These are phyloP conservation scores for Chironomus riparius DNA, from an alignment of 2,888 invertebrate species.

Conservation along the genomic window DNA sequence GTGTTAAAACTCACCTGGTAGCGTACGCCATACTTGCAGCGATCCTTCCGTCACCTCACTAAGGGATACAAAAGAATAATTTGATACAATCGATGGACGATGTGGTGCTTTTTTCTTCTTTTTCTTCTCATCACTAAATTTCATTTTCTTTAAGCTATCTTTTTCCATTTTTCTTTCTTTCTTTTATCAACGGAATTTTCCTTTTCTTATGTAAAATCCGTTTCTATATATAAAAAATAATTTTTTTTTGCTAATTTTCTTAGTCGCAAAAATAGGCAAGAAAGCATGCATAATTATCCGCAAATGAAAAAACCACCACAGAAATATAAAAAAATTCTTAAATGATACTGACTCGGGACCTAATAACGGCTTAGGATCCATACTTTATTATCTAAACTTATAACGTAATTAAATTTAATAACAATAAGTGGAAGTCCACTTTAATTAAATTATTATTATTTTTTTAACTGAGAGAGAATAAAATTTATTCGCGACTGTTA, in stretches of 20 bases:
- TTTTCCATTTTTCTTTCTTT: background rate
- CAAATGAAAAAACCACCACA: background rate
- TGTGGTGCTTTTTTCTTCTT: constrained; percentile 25
- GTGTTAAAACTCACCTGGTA: constrained; percentile 40
- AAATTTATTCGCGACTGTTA: background rate
- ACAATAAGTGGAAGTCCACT: too few species aligned
- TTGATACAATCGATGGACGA: constrained; percentile 25
- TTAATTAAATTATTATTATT: too few species aligned
- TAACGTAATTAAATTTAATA: background rate
- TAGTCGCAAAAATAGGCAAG: too few species aligned
- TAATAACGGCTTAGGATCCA: background rate
- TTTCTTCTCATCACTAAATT: constrained; percentile 20
- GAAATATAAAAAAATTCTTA: background rate
- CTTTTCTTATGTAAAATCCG: too few species aligned
- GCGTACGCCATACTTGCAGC: constrained; percentile 55
- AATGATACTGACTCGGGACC: background rate
- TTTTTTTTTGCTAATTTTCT: too few species aligned
- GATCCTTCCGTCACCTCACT: constrained; percentile 55
- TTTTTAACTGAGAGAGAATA: too few species aligned
- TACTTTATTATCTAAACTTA: background rate
- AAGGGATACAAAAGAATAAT: constrained; percentile 35
- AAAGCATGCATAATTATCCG: background rate
- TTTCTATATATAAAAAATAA: too few species aligned
- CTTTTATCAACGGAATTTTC: background rate
- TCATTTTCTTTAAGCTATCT: constrained; percentile 21